Conservation (phyloP, 2,888 invertebrate genomes). For the Gordius sp. region DNA sequence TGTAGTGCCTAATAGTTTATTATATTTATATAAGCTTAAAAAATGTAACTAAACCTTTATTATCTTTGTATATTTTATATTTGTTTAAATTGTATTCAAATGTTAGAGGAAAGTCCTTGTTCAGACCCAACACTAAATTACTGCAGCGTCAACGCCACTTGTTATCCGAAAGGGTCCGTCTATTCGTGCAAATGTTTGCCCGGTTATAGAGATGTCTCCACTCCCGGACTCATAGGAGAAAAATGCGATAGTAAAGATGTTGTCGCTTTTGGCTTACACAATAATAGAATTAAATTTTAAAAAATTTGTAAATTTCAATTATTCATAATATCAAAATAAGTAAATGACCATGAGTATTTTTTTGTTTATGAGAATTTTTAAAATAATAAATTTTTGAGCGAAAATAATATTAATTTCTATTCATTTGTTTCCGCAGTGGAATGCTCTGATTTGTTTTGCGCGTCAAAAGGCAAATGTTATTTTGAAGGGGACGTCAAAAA, state of each 20-base stretch:
- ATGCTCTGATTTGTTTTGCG: background rate
- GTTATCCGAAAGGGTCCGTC: background rate
- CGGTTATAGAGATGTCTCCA: background rate
- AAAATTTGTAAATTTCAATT: background rate
- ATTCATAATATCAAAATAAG: background rate
- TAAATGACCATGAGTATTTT: too few relatives aligned
- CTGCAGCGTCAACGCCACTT: background rate
- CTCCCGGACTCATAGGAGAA: background rate
- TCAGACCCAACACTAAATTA: background rate
- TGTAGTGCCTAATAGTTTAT: too few relatives aligned
- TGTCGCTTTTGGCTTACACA: too few relatives aligned
- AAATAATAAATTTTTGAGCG: too few relatives aligned
- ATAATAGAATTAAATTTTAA: background rate
- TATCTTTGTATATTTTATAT: too few relatives aligned
- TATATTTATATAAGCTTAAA: too few relatives aligned
- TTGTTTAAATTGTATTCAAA: too few relatives aligned
- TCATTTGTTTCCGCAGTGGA: background rate
- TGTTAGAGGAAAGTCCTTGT: constrained; percentile 1
- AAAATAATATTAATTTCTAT: background rate
- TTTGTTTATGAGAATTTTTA: too few relatives aligned
- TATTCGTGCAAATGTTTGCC: background rate
- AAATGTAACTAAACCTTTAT: too few relatives aligned
- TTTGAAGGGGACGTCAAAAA: background rate
- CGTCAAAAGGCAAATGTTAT: background rate
- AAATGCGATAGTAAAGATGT: background rate